These are phyloP conservation scores for Melospiza melodia DNA, from an alignment of 2,113 vertebrate species.

Conservation along the genomic window DNA sequence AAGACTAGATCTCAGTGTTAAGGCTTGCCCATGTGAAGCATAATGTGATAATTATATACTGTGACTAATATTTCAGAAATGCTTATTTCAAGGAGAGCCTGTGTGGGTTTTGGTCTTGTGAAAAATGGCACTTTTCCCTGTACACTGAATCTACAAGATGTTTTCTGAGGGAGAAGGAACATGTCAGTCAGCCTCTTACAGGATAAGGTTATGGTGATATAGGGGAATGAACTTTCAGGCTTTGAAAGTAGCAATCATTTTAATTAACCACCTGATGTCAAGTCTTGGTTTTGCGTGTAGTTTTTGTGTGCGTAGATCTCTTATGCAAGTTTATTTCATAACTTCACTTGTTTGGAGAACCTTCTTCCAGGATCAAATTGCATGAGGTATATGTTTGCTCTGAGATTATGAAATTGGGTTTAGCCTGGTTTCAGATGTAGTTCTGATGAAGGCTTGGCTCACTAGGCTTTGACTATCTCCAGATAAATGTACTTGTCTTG, in stretches of 20 bases:
- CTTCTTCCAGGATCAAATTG: not conserved
- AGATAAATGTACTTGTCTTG: not conserved
- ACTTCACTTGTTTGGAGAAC: not conserved
- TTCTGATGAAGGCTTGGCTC: not conserved
- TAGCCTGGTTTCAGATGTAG: not conserved
- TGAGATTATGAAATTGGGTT: not conserved
- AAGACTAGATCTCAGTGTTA: not conserved
- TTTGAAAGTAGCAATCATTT: not conserved
- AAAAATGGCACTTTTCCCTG: not conserved
- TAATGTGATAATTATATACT: not conserved
- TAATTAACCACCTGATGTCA: not conserved
- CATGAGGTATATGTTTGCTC: not conserved
- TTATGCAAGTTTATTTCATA: not conserved
- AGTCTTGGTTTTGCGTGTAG: not conserved
- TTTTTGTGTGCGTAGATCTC: not conserved
- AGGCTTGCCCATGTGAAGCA: not conserved
- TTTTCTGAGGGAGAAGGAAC: not conserved
- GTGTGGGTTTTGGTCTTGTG: not conserved
- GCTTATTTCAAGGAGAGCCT: not conserved
- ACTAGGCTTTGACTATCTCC: not conserved
- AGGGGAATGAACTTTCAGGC: not conserved
- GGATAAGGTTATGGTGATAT: not conserved
- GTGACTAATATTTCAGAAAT: not conserved
- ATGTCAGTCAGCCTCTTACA: not conserved
- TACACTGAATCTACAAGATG: not conserved